Evolutionary conservation across 2,797 vertebrate species (phyloP).

Genomic region (Sciurus carolinensis): DNA sequence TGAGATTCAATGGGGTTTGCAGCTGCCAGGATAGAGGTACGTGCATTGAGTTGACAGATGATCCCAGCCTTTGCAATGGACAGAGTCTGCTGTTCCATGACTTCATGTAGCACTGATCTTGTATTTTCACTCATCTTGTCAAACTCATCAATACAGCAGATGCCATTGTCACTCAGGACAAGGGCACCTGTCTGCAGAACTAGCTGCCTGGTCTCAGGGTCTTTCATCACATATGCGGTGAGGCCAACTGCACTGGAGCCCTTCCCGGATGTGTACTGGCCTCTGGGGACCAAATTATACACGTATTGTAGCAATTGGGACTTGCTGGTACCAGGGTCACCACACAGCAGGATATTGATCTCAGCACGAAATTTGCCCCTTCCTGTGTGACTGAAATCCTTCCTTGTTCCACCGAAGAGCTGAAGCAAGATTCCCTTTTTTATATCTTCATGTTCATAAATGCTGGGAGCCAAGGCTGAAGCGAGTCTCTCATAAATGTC

Average conservation of each 20-base stretch:
- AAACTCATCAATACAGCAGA: slow-evolving; percentile 99
- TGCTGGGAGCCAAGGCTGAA: slow-evolving; percentile 96
- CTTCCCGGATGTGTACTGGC: slow-evolving; percentile 98
- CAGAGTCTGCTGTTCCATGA: slow-evolving; percentile 99
- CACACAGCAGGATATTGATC: slow-evolving; percentile 98
- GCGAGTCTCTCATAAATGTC: slow-evolving; percentile 98
- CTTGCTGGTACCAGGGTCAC: slow-evolving; percentile 99
- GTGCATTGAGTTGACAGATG: slow-evolving; percentile 98
- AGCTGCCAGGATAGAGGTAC: slow-evolving; percentile 96
- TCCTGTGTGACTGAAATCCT: slow-evolving; percentile 98
- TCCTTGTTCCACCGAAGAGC: slow-evolving; percentile 97
- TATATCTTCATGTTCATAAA: slow-evolving; percentile 99
- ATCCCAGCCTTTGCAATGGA: slow-evolving; percentile 99
- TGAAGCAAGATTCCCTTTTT: slow-evolving; percentile 99
- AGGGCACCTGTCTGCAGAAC: slow-evolving; percentile 98
- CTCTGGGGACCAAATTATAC: slow-evolving; percentile 96
- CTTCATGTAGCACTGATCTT: slow-evolving; percentile 97
- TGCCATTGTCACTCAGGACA: slow-evolving; percentile 98
- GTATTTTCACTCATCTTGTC: slow-evolving; percentile 99
- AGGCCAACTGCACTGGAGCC: slow-evolving; percentile 99
- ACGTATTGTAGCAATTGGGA: slow-evolving; percentile 99
- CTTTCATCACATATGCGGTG: slow-evolving; percentile 98
- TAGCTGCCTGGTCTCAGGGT: slow-evolving; percentile 97
- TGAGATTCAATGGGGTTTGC: slow-evolving; percentile 99
- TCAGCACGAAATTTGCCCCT: slow-evolving; percentile 97